Evolutionary conservation across 2,113 vertebrate species (phyloP), one percentile per base, ranked within the genome.

Genomic region (Zosterops borbonicus): DNA sequence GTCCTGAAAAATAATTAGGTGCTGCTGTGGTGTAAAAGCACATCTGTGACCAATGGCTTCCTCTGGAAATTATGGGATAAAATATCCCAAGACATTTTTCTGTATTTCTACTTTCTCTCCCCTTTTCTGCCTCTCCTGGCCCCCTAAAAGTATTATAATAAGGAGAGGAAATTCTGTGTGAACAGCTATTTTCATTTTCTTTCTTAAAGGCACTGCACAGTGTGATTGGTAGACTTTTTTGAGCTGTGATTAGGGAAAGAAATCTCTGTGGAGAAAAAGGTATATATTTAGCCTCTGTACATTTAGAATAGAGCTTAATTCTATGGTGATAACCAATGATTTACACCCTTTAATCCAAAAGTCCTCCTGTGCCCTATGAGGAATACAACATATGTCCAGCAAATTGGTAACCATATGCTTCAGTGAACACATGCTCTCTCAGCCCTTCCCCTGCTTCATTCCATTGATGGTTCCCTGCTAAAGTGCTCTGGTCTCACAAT

Each of bases 341-440:
- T 96, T 97, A 93, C 93, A 91, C 83, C 62, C 95, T 92, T 93
- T 95, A 95, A 94, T 96, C 90, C 90, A 76, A 53, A 97, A 94
- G 86, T 68, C 92, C 80, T 96, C 62, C 90, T 25, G 17, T 92
- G 86, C 94, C 95, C 94, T 95, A 86, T 71, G 58, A 88, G 83
- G 53, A 95, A 69, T 84, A 68, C 41, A 92, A 71, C 96, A 96
- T 94, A 94, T 94, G 95, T 94, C 95, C 95, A 92, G 95, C 92
- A 95, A 96, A 96, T 94, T 96, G 86, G 90, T 95, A 96, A 93
- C 88, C 92, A 92, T 96, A 96, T 96, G 95, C 83, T 90, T 86
- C 14, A 4, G 64, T 31, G 73, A 90, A 17, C 44, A 47, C 4
- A 5, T 33, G 16, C 62, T 92, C 86, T 68, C 90, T 89, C 80